Conservation (phyloP, 1,140 invertebrate genomes). For the Patella vulgata region DNA sequence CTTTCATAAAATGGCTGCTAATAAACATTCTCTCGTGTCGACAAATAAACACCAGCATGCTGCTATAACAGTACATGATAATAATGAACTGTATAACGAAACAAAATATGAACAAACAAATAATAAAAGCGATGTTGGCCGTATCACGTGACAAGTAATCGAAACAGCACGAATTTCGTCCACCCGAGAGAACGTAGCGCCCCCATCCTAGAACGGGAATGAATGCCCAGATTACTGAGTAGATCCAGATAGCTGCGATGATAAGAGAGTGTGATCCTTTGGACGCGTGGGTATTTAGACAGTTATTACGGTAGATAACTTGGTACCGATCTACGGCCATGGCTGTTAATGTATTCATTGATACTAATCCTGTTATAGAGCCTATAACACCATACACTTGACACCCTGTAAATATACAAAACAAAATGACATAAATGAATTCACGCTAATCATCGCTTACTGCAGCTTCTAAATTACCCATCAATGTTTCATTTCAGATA, state of each 20-base stretch:
- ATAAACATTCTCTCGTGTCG: constrained; percentile 70
- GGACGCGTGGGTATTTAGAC: background rate
- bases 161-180: constrained; percentile 42
- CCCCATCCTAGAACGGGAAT: constrained; percentile 45
- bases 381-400: constrained; percentile 30
- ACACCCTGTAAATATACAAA: constrained; percentile 34
- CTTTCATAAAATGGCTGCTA: constrained; percentile 16
- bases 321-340: constrained; percentile 40
- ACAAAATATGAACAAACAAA: constrained; percentile 79
- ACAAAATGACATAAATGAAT: no score
- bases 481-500: no score
- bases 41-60: constrained; percentile 75
- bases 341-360: constrained; percentile 39
- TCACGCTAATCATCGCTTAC: no score
- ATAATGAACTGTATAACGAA: constrained; percentile 82
- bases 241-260: constrained; percentile 33
- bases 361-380: constrained; percentile 33
- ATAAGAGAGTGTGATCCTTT: constrained; percentile 1
- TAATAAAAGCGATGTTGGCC: constrained; percentile 80
- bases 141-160: constrained; percentile 75
- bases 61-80: constrained; percentile 85
- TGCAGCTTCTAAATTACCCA: no score
- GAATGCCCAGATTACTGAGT: constrained; percentile 32
- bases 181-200: constrained; percentile 34
- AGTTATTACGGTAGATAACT: constrained; percentile 63